Evolutionary conservation across 2,888 invertebrate species (phyloP), one percentile per base, ranked within the genome.

Genomic region (Cephus runcator): DNA sequence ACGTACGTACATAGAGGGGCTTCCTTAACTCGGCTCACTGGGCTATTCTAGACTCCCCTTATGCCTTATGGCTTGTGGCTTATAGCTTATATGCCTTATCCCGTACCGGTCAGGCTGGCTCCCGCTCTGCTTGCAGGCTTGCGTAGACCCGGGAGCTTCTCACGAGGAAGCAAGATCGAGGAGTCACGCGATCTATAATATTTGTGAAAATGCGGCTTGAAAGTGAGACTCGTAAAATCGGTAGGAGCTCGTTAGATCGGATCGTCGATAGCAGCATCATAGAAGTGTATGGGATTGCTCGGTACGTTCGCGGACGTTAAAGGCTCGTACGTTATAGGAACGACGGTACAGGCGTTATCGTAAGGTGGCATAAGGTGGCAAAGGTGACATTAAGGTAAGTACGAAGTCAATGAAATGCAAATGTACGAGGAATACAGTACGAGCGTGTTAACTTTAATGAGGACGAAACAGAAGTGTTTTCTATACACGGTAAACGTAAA

Each of bases 381-480:
- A 56, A 56, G 56, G 56, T 56, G 56, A 23, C 56, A 56, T 15
- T 56, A 56, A 56, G 40, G 23, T 56, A 56, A 31, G 30, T 33
- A 34, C 71, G 30, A 85, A 85, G 84, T 85, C 88, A 88, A 89
- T 88, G 88, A 88, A 89, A 89, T 87, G 88, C 86, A 89, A 88
- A 88, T 85, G 86, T 81, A 81, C 82, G 81, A 77, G 80, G 56
- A 2, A 56, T 56, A 56, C 56, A 23, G 56, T 56, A 23, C 23
- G 56, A 56, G 23, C 56, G 56, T 23, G 56, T 56, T 35, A 23
- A 78, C 56, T 34, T 35, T 76, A 69, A 69, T 69, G 34, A 69
- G 77, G 56, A 69, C 35, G 33, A 69, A 73, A 36, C 76, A 78
- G 78, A 79, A 79, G 80, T 77, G 34, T 77, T 78, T 80, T 78